These are phyloP conservation scores for Chloropsis cyanopogon DNA, from an alignment of 2,113 vertebrate genomes.

Conservation along the genomic window DNA sequence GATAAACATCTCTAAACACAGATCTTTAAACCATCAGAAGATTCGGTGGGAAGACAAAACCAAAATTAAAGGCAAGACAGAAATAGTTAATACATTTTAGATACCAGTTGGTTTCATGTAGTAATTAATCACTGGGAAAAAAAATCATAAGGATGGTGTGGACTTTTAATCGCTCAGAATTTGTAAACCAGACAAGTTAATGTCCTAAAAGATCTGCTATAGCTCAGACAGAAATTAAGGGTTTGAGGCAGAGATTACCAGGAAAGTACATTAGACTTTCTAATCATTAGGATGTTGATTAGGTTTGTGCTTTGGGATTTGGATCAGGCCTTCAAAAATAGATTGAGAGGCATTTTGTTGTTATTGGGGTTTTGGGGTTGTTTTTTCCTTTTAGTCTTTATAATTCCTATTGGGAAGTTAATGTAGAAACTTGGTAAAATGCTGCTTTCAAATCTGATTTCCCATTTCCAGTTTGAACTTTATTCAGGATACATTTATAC, in stretches of 20 bases:
- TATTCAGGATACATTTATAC: neutral
- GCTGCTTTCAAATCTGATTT: neutral
- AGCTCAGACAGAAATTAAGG: constrained; percentile 56
- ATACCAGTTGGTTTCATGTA: neutral
- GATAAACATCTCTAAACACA: neutral
- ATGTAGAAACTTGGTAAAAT: neutral
- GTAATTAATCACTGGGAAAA: neutral
- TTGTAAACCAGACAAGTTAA: constrained; percentile 44
- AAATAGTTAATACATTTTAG: constrained; percentile 7
- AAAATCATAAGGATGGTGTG: neutral
- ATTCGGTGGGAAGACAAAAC: neutral
- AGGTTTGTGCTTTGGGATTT: constrained; percentile 64
- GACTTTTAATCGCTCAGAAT: neutral
- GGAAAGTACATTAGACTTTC: constrained; percentile 55
- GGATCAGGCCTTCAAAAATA: constrained; percentile 49
- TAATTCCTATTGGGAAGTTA: constrained; percentile 31
- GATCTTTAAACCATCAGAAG: neutral
- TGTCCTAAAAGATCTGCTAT: constrained; percentile 20
- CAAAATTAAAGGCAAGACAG: neutral
- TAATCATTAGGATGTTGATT: constrained; percentile 59
- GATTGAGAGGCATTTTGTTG: constrained; percentile 30
- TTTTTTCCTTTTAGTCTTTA: constrained; percentile 4
- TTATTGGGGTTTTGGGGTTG: constrained; percentile 36
- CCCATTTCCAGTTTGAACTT: neutral
- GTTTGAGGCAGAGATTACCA: constrained; percentile 56